Percentiles rank a stretch among this genome's conserved stretches.
Conservation (phyloP, 2,888 invertebrate species). For the Nowickia ferox region DNA sequence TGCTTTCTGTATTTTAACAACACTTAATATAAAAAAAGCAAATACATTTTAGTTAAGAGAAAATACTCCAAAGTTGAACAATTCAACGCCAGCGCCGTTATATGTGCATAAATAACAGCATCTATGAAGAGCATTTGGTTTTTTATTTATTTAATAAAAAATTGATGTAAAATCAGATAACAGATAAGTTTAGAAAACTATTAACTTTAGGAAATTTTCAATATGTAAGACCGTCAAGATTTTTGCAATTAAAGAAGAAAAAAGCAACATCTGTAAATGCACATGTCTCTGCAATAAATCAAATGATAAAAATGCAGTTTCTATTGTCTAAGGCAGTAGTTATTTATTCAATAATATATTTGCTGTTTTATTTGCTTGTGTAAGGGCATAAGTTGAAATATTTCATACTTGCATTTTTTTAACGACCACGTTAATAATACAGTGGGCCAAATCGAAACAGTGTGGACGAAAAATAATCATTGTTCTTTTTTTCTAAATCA, state of each 20-base stretch:
- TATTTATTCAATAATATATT: not conserved
- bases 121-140: too few species aligned
- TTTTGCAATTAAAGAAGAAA: not conserved
- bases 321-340: not conserved
- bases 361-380: not conserved
- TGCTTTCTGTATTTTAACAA: slow-evolving; percentile 2
- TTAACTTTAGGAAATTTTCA: too few species aligned
- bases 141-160: too few species aligned
- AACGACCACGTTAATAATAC: not conserved
- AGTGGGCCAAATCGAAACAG: not conserved
- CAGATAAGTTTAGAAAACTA: too few species aligned
- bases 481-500: not conserved
- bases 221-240: too few species aligned
- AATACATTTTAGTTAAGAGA: not conserved
- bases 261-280: slow-evolving; percentile 27
- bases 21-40: not conserved
- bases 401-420: not conserved
- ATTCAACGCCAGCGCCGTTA: not conserved
- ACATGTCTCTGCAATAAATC: slow-evolving; percentile 38
- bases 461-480: not conserved
- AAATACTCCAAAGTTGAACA: too few species aligned
- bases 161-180: too few species aligned
- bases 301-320: not conserved
- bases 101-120: not conserved
- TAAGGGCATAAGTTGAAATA: not conserved